Evolutionary conservation across 2,113 vertebrate species (phyloP).

Genomic region (Cyprinodon variegatus): DNA sequence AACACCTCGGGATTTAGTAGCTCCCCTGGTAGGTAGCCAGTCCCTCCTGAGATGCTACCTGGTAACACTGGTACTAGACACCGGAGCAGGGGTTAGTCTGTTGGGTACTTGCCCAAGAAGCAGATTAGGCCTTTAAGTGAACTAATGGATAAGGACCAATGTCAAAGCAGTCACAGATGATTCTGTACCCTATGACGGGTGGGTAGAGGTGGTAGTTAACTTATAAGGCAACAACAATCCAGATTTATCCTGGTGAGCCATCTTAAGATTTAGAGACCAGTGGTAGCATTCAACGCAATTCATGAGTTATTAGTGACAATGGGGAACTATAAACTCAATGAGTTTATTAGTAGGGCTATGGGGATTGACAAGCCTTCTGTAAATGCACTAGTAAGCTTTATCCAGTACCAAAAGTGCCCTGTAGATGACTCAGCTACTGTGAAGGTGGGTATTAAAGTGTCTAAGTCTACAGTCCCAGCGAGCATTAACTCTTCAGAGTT

Average conservation of each 20-base stretch:
- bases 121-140: neutral
- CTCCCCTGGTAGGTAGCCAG: neutral
- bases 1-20: neutral
- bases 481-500: neutral
- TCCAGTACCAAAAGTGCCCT: neutral
- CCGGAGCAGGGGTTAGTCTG: conserved; percentile 8
- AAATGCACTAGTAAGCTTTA: neutral
- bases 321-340: neutral
- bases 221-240: neutral
- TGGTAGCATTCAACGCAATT: conserved; percentile 1
- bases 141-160: neutral
- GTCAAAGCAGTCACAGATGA: neutral
- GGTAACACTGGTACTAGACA: conserved; percentile 1
- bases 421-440: neutral
- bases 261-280: neutral
- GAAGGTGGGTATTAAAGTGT: neutral
- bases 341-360: neutral
- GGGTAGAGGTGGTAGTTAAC: conserved; percentile 11
- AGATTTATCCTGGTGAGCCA: neutral
- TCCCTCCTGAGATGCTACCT: conserved; percentile 16
- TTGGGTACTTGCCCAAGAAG: neutral
- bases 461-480: neutral
- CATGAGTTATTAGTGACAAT: neutral
- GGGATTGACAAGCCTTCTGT: neutral
- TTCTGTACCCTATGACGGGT: neutral